Base-by-base conservation (phyloP, 2,797 vertebrate species). In the Typhlichthys subterraneus region DNA sequence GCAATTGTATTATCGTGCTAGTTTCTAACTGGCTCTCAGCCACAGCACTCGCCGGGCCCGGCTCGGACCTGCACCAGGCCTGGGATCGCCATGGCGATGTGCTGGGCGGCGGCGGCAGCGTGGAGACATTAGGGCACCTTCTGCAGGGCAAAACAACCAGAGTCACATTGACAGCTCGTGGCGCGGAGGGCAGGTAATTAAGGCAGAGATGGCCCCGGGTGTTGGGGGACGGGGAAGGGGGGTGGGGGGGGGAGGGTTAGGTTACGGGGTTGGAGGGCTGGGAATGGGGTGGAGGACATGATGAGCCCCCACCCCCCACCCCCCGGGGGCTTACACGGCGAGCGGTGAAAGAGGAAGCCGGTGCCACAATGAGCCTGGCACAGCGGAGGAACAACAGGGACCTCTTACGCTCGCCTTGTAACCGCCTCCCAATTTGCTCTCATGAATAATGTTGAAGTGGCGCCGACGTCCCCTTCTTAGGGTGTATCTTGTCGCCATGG, bases 401-500 rank as follows among this genome's bases (percentile, higher is more conserved):
- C 77, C 58, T 50, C 73, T 80, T 75, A 51, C 69, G 75, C 61
- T 77, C 75, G 23, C 78, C 73, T 67, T 79, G 86, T 86, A 81
- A 84, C 77, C 57, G 11, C 76, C 76, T 79, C 74, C 87, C 88
- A 92, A 91, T 93, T 92, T 93, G 87, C 85, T 85, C 85, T 93
- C 90, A 93, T 93, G 91, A 93, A 93, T 93, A 93, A 93, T 93
- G 89, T 90, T 85, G 85, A 92, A 81, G 80, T 73, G 61, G 70
- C 47, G 63, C 70, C 23, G 23, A 23, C 23, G 23, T 23, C 23
- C 23, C 23, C 23, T 23, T 23, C 23, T 23, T 23, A 4, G 23
- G 23, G 4, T 23, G 23, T 23, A 3, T 23, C 23, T 3, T 23
- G 23, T 23, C 23, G 23, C 23, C 23, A 23, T 23, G 23, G 23